phyloP scores from a whole-genome alignment of 2,888 invertebrate genomes.

The Chorisops tibialis region DNA sequence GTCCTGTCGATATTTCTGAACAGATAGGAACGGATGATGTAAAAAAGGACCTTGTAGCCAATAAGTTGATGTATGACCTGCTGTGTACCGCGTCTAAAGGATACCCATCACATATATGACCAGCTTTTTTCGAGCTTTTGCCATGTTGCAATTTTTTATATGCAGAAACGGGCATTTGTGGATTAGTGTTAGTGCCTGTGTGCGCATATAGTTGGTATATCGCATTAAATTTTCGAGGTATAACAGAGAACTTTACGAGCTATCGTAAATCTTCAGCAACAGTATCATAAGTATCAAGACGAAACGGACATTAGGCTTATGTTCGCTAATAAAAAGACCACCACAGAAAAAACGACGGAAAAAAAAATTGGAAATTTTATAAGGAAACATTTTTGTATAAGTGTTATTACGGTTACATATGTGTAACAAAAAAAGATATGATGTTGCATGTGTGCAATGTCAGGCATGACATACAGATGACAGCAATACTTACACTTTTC shows the following conservation, averaged over 20 bases:
- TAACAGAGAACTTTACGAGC: constrained; percentile 15
- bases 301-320: constrained; percentile 18
- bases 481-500: constrained; percentile 8
- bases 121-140: too few species aligned
- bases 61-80: constrained; percentile 5
- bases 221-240: constrained; percentile 3
- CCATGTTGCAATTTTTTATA: too few species aligned
- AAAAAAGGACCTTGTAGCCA: neutral
- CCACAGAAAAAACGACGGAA: neutral
- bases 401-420: constrained; percentile 20
- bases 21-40: neutral
- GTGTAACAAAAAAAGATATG: constrained; percentile 11
- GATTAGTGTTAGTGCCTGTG: too few species aligned
- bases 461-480: constrained; percentile 16
- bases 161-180: too few species aligned
- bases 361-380: constrained; percentile 15
- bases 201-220: too few species aligned
- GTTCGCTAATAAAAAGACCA: constrained; percentile 18
- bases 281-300: constrained; percentile 7
- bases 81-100: neutral
- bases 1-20: constrained; percentile 2
- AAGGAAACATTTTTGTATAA: constrained; percentile 20
- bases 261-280: constrained; percentile 23
- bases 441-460: constrained; percentile 11
- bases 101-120: too few species aligned